phyloP scores from a whole-genome alignment of 2,113 vertebrate genomes.

The Heptranchias perlo region DNA sequence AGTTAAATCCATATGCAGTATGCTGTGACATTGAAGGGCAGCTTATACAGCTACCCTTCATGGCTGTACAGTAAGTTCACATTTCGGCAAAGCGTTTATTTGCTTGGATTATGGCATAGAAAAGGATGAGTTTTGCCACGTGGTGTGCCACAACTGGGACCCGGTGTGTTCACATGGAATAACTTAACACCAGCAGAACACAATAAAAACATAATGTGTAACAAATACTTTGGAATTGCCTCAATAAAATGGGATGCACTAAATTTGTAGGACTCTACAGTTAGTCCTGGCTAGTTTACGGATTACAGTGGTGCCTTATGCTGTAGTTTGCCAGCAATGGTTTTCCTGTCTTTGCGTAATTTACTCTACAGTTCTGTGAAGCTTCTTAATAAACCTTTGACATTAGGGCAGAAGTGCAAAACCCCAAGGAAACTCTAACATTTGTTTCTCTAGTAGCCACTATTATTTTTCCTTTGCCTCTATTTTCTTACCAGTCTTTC shows the following conservation, averaged over 20 bases:
- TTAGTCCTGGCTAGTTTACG: not conserved
- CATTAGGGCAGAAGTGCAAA: not conserved
- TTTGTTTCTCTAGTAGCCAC: not conserved
- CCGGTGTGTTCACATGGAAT: not conserved
- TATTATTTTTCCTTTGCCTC: not conserved
- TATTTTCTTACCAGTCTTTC: not conserved
- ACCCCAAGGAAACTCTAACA: not conserved
- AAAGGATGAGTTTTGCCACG: not conserved
- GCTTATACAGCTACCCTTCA: not conserved
- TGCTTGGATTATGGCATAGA: not conserved
- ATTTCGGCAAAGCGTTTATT: not conserved
- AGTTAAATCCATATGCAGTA: too few relatives aligned
- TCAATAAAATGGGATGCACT: not conserved
- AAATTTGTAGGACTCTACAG: not conserved
- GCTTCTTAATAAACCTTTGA: not conserved
- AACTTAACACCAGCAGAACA: not conserved
- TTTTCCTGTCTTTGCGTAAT: not conserved
- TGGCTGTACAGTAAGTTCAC: not conserved
- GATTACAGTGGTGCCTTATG: not conserved
- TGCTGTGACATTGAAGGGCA: not conserved
- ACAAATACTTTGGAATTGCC: constrained; percentile 18
- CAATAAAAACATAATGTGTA: constrained; percentile 25
- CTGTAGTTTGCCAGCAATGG: not conserved
- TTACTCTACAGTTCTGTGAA: not conserved
- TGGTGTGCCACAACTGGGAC: not conserved